These are phyloP conservation scores for Eupithecia vulgata DNA, from an alignment of 2,888 invertebrate genomes.

Conservation along the genomic window DNA sequence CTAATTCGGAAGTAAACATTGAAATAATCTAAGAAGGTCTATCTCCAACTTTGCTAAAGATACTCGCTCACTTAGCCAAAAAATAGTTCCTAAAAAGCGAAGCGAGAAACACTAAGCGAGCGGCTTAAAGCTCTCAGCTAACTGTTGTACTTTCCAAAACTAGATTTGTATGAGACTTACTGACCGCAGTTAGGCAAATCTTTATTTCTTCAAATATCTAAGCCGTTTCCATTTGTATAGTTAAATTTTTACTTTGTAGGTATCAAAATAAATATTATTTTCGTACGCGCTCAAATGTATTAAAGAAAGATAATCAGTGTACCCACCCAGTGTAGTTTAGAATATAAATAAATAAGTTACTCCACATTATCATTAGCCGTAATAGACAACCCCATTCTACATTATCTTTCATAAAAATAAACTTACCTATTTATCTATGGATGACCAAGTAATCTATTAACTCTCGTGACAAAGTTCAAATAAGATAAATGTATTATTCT, in stretches of 20 bases:
- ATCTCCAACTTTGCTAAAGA: neutral
- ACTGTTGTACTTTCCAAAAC: neutral
- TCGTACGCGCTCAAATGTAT: neutral
- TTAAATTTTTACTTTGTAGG: neutral
- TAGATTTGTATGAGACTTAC: too few species aligned
- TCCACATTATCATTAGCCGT: neutral
- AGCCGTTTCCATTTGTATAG: neutral
- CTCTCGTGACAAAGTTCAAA: neutral
- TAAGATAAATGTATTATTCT: neutral
- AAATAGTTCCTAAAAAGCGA: neutral
- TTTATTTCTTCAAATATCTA: neutral
- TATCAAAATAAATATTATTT: neutral
- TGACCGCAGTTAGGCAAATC: neutral
- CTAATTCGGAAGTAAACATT: constrained; percentile 33
- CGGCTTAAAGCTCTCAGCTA: neutral
- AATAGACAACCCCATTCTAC: neutral
- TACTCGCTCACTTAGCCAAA: neutral
- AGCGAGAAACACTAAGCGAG: neutral
- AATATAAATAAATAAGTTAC: neutral
- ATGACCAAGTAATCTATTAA: constrained; percentile 2
- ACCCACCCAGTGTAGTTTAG: neutral
- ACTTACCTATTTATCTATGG: neutral
- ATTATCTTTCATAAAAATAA: neutral
- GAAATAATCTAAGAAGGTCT: constrained; percentile 18
- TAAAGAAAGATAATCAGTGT: neutral